These are phyloP conservation scores for Sciurus niger DNA, from an alignment of 2,113 vertebrate species.

Conservation along the genomic window DNA sequence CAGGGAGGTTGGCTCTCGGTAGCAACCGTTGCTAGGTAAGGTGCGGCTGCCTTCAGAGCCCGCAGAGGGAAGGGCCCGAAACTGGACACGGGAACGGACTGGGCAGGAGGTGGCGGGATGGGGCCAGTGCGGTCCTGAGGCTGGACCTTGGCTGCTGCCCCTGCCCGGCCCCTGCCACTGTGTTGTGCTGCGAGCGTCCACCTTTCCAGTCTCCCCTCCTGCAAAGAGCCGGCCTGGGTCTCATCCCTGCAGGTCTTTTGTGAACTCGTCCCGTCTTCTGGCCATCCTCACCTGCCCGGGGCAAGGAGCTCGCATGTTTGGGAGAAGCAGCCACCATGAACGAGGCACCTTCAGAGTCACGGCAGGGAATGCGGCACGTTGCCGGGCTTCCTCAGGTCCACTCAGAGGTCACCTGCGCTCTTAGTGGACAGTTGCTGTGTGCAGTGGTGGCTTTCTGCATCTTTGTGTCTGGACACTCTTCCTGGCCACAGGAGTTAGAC, in stretches of 20 bases:
- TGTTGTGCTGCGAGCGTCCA: too few species aligned
- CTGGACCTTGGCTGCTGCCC: neutral
- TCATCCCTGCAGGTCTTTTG: fast-evolving
- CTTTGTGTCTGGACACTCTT: neutral
- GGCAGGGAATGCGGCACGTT: fast-evolving
- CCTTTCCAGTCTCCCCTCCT: neutral
- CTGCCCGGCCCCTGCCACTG: fast-evolving
- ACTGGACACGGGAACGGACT: neutral
- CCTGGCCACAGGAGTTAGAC: fast-evolving
- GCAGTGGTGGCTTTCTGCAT: neutral
- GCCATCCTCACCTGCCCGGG: too few species aligned
- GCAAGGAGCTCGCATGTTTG: neutral
- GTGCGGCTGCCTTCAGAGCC: neutral
- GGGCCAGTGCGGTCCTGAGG: fast-evolving
- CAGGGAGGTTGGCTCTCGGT: neutral
- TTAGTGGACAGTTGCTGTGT: neutral
- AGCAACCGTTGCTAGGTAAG: constrained; percentile 78
- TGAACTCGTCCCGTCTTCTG: fast-evolving
- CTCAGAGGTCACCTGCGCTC: neutral
- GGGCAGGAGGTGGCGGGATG: neutral
- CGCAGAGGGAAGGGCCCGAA: neutral
- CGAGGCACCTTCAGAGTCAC: fast-evolving
- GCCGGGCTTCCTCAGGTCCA: fast-evolving
- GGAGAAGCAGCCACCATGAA: neutral
- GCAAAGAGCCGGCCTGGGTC: neutral